Evolutionary conservation across 2,113 vertebrate genomes (phyloP).

Genomic region (Eleginops maclovinus): DNA sequence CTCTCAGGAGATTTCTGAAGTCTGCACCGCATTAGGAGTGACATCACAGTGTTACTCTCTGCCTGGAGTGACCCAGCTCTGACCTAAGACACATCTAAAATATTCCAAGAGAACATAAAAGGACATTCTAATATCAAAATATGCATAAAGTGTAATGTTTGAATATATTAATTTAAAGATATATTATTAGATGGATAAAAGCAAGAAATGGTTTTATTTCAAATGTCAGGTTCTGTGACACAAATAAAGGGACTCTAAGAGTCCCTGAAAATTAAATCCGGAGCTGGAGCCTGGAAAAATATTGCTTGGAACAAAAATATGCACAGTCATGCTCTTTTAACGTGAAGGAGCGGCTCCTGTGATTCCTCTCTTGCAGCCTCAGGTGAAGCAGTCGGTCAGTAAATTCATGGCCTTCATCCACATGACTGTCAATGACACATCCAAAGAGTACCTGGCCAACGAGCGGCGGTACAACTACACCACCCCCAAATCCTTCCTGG

Average conservation of each 20-base stretch:
- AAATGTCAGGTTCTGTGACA: conserved; percentile 46
- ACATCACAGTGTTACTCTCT: too few relatives aligned
- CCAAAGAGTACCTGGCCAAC: conserved; percentile 88
- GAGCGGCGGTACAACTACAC: conserved; percentile 95
- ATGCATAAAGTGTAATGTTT: too few relatives aligned
- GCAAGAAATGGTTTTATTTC: too few relatives aligned
- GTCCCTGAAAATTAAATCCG: conserved; percentile 30
- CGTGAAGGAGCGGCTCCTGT: conserved; percentile 15
- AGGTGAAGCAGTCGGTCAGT: conserved; percentile 90
- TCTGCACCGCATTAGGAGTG: too few relatives aligned
- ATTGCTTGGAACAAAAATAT: conserved; percentile 20
- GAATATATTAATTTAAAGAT: too few relatives aligned
- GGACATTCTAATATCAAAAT: too few relatives aligned
- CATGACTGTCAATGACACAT: conserved; percentile 89
- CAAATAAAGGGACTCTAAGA: conserved; percentile 39
- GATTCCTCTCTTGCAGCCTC: conserved; percentile 72
- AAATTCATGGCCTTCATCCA: conserved; percentile 97
- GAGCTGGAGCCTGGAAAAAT: conserved; percentile 36
- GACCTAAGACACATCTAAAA: too few relatives aligned
- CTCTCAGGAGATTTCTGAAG: too few relatives aligned
- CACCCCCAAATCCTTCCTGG: conserved; percentile 97
- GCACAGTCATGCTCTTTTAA: conserved; percentile 25
- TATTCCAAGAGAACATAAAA: too few relatives aligned
- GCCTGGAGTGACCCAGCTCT: too few relatives aligned
- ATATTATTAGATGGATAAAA: too few relatives aligned